phyloP scores from a whole-genome alignment of 2,113 vertebrate genomes.

The Oenanthe oenanthe region DNA sequence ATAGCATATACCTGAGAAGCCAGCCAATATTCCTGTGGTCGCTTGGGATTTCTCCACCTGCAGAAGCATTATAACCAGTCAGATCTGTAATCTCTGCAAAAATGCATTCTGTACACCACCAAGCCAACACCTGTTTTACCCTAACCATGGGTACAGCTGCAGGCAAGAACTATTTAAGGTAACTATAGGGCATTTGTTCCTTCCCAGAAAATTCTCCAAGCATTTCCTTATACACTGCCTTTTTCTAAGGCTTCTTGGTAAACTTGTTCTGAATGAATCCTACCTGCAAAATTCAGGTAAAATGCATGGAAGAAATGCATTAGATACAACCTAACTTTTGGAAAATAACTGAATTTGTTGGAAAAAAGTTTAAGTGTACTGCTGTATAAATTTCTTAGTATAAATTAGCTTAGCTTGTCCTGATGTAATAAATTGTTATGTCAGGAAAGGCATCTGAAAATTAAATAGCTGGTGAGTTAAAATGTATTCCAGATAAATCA shows the following conservation, averaged over 20 bases:
- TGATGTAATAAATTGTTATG: background rate
- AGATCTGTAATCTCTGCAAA: background rate
- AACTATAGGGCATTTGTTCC: background rate
- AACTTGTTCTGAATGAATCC: background rate
- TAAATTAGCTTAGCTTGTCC: background rate
- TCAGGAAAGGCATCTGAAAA: background rate
- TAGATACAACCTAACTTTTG: background rate
- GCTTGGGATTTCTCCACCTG: background rate
- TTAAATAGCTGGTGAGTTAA: background rate
- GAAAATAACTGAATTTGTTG: background rate
- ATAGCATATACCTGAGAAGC: rapidly evolving
- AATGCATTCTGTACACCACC: background rate
- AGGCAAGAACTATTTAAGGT: background rate
- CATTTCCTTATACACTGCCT: background rate
- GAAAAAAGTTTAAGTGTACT: background rate
- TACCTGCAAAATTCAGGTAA: background rate
- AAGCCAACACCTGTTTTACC: background rate
- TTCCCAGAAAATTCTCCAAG: background rate
- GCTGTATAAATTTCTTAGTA: background rate
- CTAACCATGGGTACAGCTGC: background rate
- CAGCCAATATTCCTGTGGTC: background rate
- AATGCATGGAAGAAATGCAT: background rate
- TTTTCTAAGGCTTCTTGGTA: background rate
- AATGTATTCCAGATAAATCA: background rate
- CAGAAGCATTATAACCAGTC: background rate